Evolutionary conservation across 1,140 invertebrate species (phyloP).

Genomic region (Coelopa frigida): DNA sequence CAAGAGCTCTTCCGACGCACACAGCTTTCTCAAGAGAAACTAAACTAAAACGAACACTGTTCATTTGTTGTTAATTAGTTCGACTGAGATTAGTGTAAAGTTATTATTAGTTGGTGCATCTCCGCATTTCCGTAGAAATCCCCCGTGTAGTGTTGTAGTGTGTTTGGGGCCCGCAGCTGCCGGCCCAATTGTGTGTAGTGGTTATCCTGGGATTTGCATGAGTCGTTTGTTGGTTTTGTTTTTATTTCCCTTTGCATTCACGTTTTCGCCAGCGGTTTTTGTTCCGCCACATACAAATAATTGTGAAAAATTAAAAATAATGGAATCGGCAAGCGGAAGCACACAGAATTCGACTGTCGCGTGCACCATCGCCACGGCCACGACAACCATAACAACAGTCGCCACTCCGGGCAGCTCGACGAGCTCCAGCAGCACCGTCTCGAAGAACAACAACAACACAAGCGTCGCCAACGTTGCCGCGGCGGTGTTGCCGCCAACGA

Average conservation of each 20-base stretch:
- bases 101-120: too few relatives aligned
- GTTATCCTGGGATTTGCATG: too few relatives aligned
- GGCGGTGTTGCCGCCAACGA: background rate
- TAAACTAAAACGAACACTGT: constrained; percentile 4
- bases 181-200: too few relatives aligned
- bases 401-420: background rate
- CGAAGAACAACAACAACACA: background rate
- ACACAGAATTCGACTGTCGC: constrained; percentile 8
- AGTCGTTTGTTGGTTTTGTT: constrained; percentile 1
- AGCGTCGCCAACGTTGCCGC: constrained; percentile 1
- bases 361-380: background rate
- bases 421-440: background rate
- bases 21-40: background rate
- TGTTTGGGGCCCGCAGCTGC: too few relatives aligned
- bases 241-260: background rate
- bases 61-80: too few relatives aligned
- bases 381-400: background rate
- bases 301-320: background rate
- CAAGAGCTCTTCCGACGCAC: too few relatives aligned
- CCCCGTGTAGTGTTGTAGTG: too few relatives aligned
- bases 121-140: too few relatives aligned
- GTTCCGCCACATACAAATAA: background rate
- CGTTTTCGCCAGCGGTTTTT: background rate
- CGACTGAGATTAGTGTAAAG: too few relatives aligned
- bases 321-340: constrained; percentile 9